Evolutionary conservation across 2,797 vertebrate species (phyloP).

Genomic region (Enteromius thamalakanensis): DNA sequence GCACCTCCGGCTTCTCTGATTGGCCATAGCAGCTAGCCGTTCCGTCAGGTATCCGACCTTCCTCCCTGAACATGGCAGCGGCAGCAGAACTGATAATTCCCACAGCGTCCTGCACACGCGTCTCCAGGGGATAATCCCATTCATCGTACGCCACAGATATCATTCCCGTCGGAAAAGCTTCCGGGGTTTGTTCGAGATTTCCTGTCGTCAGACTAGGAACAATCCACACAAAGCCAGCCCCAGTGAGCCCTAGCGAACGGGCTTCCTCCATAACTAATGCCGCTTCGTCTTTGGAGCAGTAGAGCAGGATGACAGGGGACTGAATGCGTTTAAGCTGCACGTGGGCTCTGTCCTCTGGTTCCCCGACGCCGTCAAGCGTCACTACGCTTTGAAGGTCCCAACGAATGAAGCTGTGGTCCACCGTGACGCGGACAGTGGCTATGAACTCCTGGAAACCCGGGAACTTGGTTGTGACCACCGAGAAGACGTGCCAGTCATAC

Average conservation of each 20-base stretch:
- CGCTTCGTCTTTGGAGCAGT: constrained; percentile 97
- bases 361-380: constrained; percentile 87
- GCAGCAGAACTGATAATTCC: constrained; percentile 92
- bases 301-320: constrained; percentile 94
- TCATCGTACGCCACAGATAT: constrained; percentile 95
- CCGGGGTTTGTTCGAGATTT: constrained; percentile 90
- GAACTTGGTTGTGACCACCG: constrained; percentile 96
- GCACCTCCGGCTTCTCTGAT: constrained; percentile 81
- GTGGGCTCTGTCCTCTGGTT: constrained; percentile 90
- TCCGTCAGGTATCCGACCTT: constrained; percentile 91
- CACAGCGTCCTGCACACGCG: constrained; percentile 88
- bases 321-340: constrained; percentile 97
- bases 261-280: constrained; percentile 91
- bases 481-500: constrained; percentile 98
- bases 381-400: constrained; percentile 97
- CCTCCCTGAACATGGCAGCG: constrained; percentile 89
- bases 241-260: constrained; percentile 91
- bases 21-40: constrained; percentile 92
- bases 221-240: constrained; percentile 97
- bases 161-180: constrained; percentile 93
- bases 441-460: constrained; percentile 95
- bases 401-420: constrained; percentile 88
- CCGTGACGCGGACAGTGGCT: constrained; percentile 85
- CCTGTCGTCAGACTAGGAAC: constrained; percentile 94
- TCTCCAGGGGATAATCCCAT: constrained; percentile 94